A percentile compares a stretch with the other conserved stretches of the same genome.
Evolutionary conservation across 2,797 vertebrate genomes (phyloP).

Genomic region (Perodicticus potto): DNA sequence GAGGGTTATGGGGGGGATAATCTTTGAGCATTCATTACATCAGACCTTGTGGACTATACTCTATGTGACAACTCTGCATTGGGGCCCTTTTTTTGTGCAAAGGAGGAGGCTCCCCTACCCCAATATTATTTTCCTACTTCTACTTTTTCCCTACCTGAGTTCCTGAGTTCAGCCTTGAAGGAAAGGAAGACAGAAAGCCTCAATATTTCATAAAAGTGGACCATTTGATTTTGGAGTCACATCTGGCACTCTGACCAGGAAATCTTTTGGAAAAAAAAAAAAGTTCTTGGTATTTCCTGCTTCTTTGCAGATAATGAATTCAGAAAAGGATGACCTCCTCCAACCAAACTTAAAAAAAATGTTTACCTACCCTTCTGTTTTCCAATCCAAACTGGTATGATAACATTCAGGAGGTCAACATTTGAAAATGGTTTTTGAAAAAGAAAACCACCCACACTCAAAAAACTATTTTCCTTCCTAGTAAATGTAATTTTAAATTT

Average conservation of each 20-base stretch:
- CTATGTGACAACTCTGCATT: neutral
- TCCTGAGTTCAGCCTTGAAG: slow-evolving; percentile 39
- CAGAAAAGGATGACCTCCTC: slow-evolving; percentile 77
- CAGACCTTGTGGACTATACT: neutral
- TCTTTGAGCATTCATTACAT: neutral
- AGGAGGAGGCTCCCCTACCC: neutral
- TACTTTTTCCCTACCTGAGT: neutral
- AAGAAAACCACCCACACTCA: slow-evolving; percentile 84
- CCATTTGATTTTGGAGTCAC: slow-evolving; percentile 67
- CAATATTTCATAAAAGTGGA: slow-evolving; percentile 53
- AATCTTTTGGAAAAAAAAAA: slow-evolving; percentile 56
- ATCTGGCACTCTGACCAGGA: slow-evolving; percentile 56
- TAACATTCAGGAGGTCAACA: slow-evolving; percentile 84
- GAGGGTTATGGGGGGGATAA: neutral
- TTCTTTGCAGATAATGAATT: slow-evolving; percentile 81
- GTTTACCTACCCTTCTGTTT: slow-evolving; percentile 83
- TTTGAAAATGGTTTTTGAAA: slow-evolving; percentile 84
- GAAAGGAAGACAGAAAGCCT: slow-evolving; percentile 6
- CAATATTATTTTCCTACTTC: neutral
- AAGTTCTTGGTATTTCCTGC: slow-evolving; percentile 75
- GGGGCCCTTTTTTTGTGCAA: neutral
- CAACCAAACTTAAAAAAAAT: slow-evolving; percentile 71
- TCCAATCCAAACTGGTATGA: slow-evolving; percentile 83
- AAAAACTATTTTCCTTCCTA: slow-evolving; percentile 84
- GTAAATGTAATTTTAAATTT: slow-evolving; percentile 86